Conservation (phyloP, 2,113 vertebrate species). For the Colius striatus region DNA sequence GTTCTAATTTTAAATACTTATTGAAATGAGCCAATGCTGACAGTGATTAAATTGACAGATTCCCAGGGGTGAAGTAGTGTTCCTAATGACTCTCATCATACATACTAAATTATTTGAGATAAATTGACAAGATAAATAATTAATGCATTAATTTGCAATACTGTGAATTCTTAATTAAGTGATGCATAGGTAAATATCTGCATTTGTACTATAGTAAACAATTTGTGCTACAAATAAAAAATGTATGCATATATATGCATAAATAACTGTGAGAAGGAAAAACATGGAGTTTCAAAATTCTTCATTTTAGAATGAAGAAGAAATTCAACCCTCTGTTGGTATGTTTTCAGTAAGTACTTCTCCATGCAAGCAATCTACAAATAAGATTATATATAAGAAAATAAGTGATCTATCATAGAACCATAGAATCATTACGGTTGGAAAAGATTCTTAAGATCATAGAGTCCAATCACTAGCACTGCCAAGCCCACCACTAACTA, state of each 20-base stretch:
- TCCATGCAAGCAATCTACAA: neutral
- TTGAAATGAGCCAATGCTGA: neutral
- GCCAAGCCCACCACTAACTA: no score
- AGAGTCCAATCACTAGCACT: no score
- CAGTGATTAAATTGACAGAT: neutral
- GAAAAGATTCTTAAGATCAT: no score
- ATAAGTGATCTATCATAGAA: neutral
- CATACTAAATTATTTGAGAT: neutral
- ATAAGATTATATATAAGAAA: neutral
- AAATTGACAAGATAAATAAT: neutral
- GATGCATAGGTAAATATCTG: neutral
- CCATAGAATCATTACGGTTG: no score
- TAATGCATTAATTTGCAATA: constrained; percentile 3
- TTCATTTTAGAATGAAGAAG: neutral
- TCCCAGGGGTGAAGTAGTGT: neutral
- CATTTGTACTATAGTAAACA: neutral
- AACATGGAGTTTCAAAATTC: neutral
- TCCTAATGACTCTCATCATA: neutral
- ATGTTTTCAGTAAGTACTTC: neutral
- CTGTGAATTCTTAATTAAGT: neutral
- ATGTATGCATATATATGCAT: rapidly evolving
- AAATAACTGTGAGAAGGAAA: neutral
- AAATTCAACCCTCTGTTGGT: neutral
- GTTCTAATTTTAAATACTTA: neutral
- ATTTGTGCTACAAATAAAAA: neutral